Evolutionary conservation across 2,797 vertebrate species (phyloP), one percentile per base, ranked within the genome.

Genomic region (Ispidina lecontei): DNA sequence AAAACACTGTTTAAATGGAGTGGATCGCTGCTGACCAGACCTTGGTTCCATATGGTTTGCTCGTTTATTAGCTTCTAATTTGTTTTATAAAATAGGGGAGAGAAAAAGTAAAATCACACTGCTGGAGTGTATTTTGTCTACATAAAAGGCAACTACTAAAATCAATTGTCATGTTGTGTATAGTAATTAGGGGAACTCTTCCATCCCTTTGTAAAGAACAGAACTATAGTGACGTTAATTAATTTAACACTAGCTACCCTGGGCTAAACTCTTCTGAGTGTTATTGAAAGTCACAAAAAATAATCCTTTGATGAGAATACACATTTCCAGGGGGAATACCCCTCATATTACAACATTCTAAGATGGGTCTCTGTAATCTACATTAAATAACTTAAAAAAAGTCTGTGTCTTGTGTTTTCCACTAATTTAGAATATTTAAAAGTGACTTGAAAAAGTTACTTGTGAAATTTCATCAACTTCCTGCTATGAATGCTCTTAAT

Each of bases 261-360:
- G 31, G 37, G 31, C n/a, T 76, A 55, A 16, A 39, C 31, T 58
- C 51, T 80, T 76, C 8, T 64, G 29, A 49, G 5, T 68, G 12
- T 46, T 33, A 44, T 18, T 6, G 43, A 35, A 81, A 91, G 47
- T 79, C 18, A 76, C 3, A 62, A 82, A 88, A 87, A 79, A 14
- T 22, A 67, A 49, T 11, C 20, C 3, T 9, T 41, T 73, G 15
- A 65, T 87, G 35, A 59, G 8, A 78, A 47, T 10, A 65, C 8
- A 21, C 0, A 8, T 65, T 84, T 80, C 26, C 33, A 71, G 5
- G 11, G 12, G 4, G 12, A 9, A 2, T 2, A 5, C 8, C 4
- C 9, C 28, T 35, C 63, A 25, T 33, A 7, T 15, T 71, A 39
- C 33, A 88, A 21, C 21, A 51, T 58, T 79, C 14, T 49, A 70